Evolutionary conservation across 2,797 vertebrate species (phyloP), one percentile per base, ranked within the genome.

Genomic region (Benthosema pterotum): DNA sequence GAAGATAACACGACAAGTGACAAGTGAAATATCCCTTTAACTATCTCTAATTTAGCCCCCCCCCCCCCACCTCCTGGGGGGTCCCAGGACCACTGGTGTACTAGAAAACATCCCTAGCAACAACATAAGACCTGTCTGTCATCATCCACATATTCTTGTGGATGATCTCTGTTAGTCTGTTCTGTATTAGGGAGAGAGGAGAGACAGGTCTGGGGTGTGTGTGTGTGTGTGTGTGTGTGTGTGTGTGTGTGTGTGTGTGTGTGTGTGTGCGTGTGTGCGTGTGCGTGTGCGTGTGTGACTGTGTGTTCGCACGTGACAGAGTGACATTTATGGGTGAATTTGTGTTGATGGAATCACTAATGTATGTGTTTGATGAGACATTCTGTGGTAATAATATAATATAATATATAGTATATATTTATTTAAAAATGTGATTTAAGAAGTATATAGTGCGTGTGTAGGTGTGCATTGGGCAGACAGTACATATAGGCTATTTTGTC

Each of bases 381-480:
- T 69, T 60, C 74, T 60, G 63, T 68, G 79, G 57, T 72, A 42
- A 72, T 56, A 25, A 38, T 79, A 75, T 80, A 82, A 80, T 78
- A 82, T 63, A n/a, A n/a, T n/a, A n/a, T n/a, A n/a, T 42, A 32
- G 7, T 56, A 57, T 57, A 17, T 43, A 43, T 52, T 19, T 64
- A 50, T 59, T 28, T 48, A 49, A 49, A n/a, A 17, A 11, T 8
- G 15, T 49, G 15, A 17, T 16, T 38, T 5, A 53, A 32, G 42
- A 4, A 76, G 18, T 75, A n/a, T 75, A n/a, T 61, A 43, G 46
- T 64, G 53, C 62, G 14, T 80, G 77, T 79, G 74, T 60, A 75
- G 63, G 60, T 46, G 72, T 72, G 12, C n/a, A 57, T 71, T 72
- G 69, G 80, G 75, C 22, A 22, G n/a, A n/a, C n/a, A n/a, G n/a